Evolutionary conservation across 2,113 vertebrate genomes (phyloP), one percentile per base, ranked within the genome.

Genomic region (Alligator mississippiensis): DNA sequence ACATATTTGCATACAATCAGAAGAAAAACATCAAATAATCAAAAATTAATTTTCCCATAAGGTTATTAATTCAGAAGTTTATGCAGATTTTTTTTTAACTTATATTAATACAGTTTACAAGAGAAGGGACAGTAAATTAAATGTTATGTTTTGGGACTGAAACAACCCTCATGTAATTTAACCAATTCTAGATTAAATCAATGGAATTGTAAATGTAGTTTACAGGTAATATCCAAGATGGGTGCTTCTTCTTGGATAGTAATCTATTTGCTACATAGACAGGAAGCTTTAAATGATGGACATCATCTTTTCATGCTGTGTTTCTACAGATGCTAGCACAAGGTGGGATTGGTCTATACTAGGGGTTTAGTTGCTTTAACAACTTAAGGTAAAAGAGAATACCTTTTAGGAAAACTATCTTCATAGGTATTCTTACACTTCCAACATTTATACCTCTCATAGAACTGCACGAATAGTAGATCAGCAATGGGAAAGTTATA

Each of bases 71-170:
- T 47, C 70, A 74, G 70, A 74, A 5, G 4, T 60, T 38, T 6
- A 58, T 3, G 11, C 38, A 77, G 64, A 22, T 1, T 28, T 6
- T 88, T 90, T 1, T 4, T 70, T 3, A 68, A 16, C 79, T 77
- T 2, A 79, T 55, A 68, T 6, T 9, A 3, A 57, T 83, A 72
- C 2, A 68, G 60, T 58, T 84, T 1, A 0, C 21, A 85, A 87
- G 85, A 76, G 9, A 55, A 5, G 72, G 24, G 90, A 54, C 22
- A 90, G n/a, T 1, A 85, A 78, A 86, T 30, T 80, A 25, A 22
- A 60, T 89, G 84, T 90, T 6, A 22, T 34, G 34, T 2, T 85
- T 89, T 81, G 82, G 28, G 66, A 91, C 91, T 88, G 22, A 81
- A 93, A n/a, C 2, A 38, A 38, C 47, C 47, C 47, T 47, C 6